These are phyloP conservation scores for Julus scanicus DNA, from an alignment of 2,888 invertebrate species.

Conservation along the genomic window DNA sequence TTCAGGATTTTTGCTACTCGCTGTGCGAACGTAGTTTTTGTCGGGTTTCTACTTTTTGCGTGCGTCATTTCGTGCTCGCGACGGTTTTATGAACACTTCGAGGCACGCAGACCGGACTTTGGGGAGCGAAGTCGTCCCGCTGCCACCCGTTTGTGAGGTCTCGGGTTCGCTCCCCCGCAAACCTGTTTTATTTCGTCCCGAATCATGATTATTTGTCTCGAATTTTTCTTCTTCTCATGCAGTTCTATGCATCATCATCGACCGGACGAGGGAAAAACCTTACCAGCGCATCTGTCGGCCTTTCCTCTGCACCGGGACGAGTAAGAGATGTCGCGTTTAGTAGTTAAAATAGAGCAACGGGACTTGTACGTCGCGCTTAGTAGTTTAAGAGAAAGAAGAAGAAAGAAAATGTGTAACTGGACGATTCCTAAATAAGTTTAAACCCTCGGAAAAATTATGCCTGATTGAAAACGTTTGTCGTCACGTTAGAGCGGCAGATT, in stretches of 20 bases:
- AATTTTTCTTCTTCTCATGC: neutral
- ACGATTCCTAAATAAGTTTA: too few species aligned
- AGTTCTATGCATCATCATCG: neutral
- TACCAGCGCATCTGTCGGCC: too few species aligned
- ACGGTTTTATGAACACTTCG: neutral
- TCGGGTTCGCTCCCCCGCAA: neutral
- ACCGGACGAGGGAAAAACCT: neutral
- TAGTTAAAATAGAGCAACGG: neutral
- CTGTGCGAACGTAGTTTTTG: neutral
- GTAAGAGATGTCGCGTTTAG: neutral
- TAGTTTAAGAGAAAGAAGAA: neutral
- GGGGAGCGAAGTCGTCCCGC: neutral
- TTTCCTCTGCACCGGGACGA: neutral
- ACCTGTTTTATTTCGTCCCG: too few species aligned
- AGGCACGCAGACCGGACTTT: neutral
- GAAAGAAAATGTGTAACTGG: neutral
- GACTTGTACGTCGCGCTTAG: neutral
- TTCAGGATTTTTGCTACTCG: neutral
- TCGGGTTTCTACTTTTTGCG: neutral
- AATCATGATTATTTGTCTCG: too few species aligned
- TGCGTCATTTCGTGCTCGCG: neutral
- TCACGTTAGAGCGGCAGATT: neutral
- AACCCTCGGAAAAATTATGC: too few species aligned
- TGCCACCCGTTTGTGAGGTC: neutral
- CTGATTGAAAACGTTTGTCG: neutral